These are phyloP conservation scores for Potorous gilbertii DNA, from an alignment of 2,797 vertebrate genomes.

Conservation along the genomic window DNA sequence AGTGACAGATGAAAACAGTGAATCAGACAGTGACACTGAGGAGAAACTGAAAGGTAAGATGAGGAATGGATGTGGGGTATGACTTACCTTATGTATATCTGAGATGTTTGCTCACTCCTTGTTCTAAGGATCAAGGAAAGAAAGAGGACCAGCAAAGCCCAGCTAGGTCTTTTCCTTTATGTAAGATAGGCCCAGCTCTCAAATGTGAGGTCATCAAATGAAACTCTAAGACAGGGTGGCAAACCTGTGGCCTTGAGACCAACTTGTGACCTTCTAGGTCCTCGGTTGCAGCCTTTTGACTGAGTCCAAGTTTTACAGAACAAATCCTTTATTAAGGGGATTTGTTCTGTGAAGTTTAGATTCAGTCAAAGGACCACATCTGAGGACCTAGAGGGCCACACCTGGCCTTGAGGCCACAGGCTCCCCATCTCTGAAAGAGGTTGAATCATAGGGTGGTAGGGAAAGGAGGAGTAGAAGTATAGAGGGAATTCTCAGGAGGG, in stretches of 20 bases:
- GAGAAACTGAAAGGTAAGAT: slow-evolving; percentile 95
- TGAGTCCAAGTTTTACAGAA: no score
- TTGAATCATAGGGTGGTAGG: fast-evolving
- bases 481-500: not conserved
- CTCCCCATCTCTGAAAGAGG: no score
- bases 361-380: no score
- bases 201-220: not conserved
- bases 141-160: fast-evolving
- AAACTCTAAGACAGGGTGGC: not conserved
- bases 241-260: no score
- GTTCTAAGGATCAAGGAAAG: not conserved
- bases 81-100: not conserved
- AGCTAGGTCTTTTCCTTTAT: not conserved
- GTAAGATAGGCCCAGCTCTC: not conserved
- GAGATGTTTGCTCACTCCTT: not conserved
- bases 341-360: no score
- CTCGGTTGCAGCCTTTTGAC: no score
- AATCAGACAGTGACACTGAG: slow-evolving; percentile 97
- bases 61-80: not conserved
- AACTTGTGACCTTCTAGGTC: no score
- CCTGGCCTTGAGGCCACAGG: no score
- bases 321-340: no score
- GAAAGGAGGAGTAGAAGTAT: not conserved
- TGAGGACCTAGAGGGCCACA: no score
- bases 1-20: slow-evolving; percentile 98